A percentile compares a stretch with the other conserved stretches of the same genome.
Conservation (phyloP, 2,797 vertebrate species). For the Staurois parvus region DNA sequence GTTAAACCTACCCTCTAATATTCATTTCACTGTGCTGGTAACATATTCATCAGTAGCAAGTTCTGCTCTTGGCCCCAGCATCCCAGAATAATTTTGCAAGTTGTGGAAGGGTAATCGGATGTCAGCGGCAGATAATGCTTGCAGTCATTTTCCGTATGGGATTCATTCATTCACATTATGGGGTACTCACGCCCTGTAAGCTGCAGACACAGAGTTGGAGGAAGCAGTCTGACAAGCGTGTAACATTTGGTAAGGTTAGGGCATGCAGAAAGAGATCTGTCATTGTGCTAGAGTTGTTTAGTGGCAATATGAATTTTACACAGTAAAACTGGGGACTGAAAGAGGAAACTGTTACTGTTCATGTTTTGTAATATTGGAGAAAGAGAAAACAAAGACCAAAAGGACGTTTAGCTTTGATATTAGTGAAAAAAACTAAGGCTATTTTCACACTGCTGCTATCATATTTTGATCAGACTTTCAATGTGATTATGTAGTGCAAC, state of each 20-base stretch:
- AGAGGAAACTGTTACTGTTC: too few species aligned
- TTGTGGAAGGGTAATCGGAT: conserved; percentile 47
- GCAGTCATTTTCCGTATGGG: conserved; percentile 40
- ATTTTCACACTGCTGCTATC: too few species aligned
- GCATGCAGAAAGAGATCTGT: not conserved
- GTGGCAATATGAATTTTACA: not conserved
- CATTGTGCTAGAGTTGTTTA: not conserved
- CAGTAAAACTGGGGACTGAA: not conserved
- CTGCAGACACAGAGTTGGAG: not conserved
- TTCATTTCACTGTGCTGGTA: conserved; percentile 41
- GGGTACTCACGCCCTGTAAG: not conserved
- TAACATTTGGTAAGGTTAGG: conserved; percentile 25
- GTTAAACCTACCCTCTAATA: conserved; percentile 53
- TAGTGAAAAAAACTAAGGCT: not conserved
- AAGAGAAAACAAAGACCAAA: not conserved
- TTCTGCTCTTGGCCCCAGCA: conserved; percentile 45
- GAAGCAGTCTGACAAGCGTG: conserved; percentile 17
- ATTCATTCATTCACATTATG: conserved; percentile 41
- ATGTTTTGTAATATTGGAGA: too few species aligned
- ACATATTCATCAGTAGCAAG: conserved; percentile 56
- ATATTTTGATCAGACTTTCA: too few species aligned
- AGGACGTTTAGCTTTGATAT: not conserved
- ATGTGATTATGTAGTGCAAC: too few species aligned
- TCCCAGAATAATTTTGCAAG: conserved; percentile 56
- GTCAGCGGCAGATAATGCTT: conserved; percentile 34